These are phyloP conservation scores for Hycleus phaleratus DNA, from an alignment of 1,140 invertebrate species.

Conservation along the genomic window DNA sequence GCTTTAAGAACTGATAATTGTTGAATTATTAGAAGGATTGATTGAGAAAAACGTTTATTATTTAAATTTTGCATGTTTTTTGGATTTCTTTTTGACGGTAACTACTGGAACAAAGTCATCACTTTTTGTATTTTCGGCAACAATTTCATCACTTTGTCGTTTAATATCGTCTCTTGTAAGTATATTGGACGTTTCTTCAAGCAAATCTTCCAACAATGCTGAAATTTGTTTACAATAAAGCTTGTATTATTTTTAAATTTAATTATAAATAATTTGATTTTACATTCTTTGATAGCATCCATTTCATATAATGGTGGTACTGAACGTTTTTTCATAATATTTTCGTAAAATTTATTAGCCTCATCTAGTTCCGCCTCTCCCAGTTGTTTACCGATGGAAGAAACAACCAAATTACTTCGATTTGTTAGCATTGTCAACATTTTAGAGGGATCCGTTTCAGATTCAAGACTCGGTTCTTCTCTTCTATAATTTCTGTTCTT, in stretches of 20 bases:
- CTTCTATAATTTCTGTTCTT: background rate
- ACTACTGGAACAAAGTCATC: conserved; percentile 1
- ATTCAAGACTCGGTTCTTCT: background rate
- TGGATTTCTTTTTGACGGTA: background rate
- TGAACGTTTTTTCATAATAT: conserved; percentile 18
- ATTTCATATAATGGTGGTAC: conserved; percentile 7
- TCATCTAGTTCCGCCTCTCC: background rate
- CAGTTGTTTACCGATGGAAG: background rate
- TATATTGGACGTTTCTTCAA: conserved; percentile 28
- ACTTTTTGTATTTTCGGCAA: conserved; percentile 17
- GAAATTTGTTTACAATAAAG: background rate
- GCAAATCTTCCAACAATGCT: conserved; percentile 31
- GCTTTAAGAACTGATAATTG: conserved; percentile 18
- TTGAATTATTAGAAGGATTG: background rate
- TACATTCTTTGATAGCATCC: conserved; percentile 26
- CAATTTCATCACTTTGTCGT: conserved; percentile 33
- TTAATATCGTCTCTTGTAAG: conserved; percentile 34
- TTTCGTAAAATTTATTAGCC: conserved; percentile 24
- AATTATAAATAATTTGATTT: background rate
- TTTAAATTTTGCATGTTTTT: too few relatives aligned
- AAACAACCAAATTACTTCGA: background rate
- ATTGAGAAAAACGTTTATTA: too few relatives aligned
- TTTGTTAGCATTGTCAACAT: conserved; percentile 7
- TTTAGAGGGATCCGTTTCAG: background rate
- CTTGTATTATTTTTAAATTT: background rate